Evolutionary conservation across 2,888 invertebrate genomes (phyloP), one percentile per base, ranked within the genome.

Genomic region (Andrena marginata): DNA sequence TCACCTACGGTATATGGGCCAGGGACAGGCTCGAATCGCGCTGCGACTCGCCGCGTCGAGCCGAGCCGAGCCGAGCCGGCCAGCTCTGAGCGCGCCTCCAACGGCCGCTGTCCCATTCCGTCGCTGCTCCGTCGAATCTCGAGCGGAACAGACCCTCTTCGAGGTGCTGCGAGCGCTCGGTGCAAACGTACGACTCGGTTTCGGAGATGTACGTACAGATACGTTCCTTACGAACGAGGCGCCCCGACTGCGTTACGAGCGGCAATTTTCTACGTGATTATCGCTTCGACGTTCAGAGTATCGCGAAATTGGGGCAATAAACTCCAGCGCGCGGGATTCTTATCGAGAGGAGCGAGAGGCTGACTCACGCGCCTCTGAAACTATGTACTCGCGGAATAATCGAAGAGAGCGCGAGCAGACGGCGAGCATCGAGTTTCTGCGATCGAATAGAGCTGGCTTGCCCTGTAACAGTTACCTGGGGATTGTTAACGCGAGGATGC

Each of bases 1-100:
- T 88, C 87, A 89, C 88, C 89, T 87, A 82, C 80, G 80, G 56
- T 88, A 92, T 91, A 91, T 92, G 90, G 92, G 92, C 92, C 92
- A 92, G 92, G 92, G 92, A 92, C 92, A 92, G 80, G 87, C 85
- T 84, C 85, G 84, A 75, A 80, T 85, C 84, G 62, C 33, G 65
- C 8, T 35, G 31, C 62, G 62, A 69, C 60, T 2, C 29, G 49
- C 8, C n/a, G n/a, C n/a, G n/a, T n/a, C n/a, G n/a, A n/a, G n/a
- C n/a, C n/a, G n/a, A n/a, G n/a, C n/a, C n/a, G n/a, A n/a, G n/a
- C n/a, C 56, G 42, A 16, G 63, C 33, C 4, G n/a, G 4, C 10
- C 13, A 5, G 6, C 6, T 49, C 29, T n/a, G 49, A 67, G 2
- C 67, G n/a, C 64, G 42, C 42, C 42, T 42, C 42, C 16, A 42